Conservation (phyloP, 2,888 invertebrate species). For the Chrysopilus asiliformis region DNA sequence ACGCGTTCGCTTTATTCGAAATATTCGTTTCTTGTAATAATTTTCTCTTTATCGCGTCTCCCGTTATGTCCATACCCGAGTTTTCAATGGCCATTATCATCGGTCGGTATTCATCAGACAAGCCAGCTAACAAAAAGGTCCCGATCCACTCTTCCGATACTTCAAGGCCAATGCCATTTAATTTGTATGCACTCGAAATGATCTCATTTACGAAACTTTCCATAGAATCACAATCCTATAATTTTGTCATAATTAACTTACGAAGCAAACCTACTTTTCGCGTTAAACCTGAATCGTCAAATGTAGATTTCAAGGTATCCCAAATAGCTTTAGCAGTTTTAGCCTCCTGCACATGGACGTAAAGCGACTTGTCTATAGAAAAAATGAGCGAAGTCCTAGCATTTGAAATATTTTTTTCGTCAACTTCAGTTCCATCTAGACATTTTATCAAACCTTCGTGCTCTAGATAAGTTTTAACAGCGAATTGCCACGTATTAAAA, state of each 20-base stretch:
- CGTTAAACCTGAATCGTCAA: slow-evolving; percentile 18
- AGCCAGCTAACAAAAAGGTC: slow-evolving; percentile 20
- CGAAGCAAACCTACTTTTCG: slow-evolving; percentile 19
- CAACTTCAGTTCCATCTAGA: too few species aligned
- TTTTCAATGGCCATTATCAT: slow-evolving; percentile 18
- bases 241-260: slow-evolving; percentile 15
- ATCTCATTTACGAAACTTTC: slow-evolving; percentile 20
- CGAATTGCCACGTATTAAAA: too few species aligned
- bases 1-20: not conserved
- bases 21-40: slow-evolving; percentile 15
- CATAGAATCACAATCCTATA: slow-evolving; percentile 17
- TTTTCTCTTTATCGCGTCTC: slow-evolving; percentile 20
- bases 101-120: slow-evolving; percentile 21
- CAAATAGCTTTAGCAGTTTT: slow-evolving; percentile 2
- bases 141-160: slow-evolving; percentile 18
- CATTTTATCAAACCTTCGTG: too few species aligned
- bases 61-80: slow-evolving; percentile 18
- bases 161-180: slow-evolving; percentile 16
- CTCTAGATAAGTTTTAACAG: too few species aligned
- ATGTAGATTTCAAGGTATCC: not conserved
- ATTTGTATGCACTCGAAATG: slow-evolving; percentile 19
- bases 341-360: too few species aligned
- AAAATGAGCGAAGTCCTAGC: too few species aligned
- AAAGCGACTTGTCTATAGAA: too few species aligned
- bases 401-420: too few species aligned